These are phyloP conservation scores for Sebastes matsubarae DNA, from an alignment of 2,797 vertebrate genomes.

Conservation along the genomic window DNA sequence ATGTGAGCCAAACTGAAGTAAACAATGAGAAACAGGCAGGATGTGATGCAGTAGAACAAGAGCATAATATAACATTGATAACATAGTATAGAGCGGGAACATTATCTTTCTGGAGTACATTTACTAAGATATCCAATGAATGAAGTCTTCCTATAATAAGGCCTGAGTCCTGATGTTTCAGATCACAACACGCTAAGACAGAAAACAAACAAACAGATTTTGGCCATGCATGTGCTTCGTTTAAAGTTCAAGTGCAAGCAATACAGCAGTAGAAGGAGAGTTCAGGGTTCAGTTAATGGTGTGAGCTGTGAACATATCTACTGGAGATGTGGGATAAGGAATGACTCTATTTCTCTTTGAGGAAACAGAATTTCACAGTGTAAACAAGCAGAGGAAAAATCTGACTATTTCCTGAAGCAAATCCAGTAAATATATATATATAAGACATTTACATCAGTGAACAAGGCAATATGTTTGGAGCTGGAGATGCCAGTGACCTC, in stretches of 20 bases:
- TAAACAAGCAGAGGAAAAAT: conserved; percentile 72
- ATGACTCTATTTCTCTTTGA: conserved; percentile 46
- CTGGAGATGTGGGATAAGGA: conserved; percentile 37
- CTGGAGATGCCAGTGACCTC: conserved; percentile 32
- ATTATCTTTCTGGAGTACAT: conserved; percentile 32
- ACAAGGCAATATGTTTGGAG: conserved; percentile 68
- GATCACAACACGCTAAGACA: conserved; percentile 65
- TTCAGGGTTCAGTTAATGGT: conserved; percentile 38
- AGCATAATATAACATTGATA: conserved; percentile 35
- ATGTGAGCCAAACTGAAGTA: conserved; percentile 53
- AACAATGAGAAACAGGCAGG: conserved; percentile 49
- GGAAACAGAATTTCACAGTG: conserved; percentile 77
- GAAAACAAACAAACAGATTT: conserved; percentile 57
- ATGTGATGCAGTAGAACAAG: conserved; percentile 38
- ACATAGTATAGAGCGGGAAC: conserved; percentile 23
- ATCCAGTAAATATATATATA: conserved; percentile 38
- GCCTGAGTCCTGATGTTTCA: conserved; percentile 60
- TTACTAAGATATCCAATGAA: conserved; percentile 43
- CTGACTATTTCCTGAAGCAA: conserved; percentile 69
- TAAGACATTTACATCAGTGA: conserved; percentile 69
- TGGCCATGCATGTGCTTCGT: conserved; percentile 77
- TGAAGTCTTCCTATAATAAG: conserved; percentile 39
- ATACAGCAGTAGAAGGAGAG: conserved; percentile 56
- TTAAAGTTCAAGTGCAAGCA: conserved; percentile 72
- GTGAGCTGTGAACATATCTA: conserved; percentile 51